These are phyloP conservation scores for Pollenia griseotomentosa DNA, from an alignment of 2,888 invertebrate species.

Conservation along the genomic window DNA sequence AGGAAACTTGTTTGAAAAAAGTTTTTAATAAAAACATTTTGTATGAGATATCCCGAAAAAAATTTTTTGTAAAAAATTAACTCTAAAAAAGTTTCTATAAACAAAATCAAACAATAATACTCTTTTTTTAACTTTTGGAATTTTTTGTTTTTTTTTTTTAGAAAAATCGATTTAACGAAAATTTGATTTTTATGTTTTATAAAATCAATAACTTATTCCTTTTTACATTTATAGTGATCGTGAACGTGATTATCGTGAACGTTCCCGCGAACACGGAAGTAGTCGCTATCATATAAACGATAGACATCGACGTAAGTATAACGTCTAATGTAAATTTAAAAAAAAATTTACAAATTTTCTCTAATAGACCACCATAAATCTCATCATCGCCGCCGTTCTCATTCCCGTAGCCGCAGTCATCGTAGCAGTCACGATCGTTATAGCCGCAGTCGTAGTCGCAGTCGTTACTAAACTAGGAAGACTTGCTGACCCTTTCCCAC, in stretches of 20 bases:
- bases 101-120: too few relatives aligned
- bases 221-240: constrained; percentile 73
- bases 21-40: too few relatives aligned
- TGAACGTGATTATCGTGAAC: constrained; percentile 80
- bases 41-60: too few relatives aligned
- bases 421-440: constrained; percentile 78
- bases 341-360: not conserved
- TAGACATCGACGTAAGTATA: constrained; percentile 79
- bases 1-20: too few relatives aligned
- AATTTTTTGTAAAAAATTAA: too few relatives aligned
- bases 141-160: too few relatives aligned
- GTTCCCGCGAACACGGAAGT: constrained; percentile 80
- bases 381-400: constrained; percentile 79
- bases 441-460: constrained; percentile 83
- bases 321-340: not conserved
- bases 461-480: constrained; percentile 79
- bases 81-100: too few relatives aligned
- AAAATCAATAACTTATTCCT: too few relatives aligned
- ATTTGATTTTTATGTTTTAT: too few relatives aligned
- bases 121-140: too few relatives aligned
- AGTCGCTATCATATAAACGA: constrained; percentile 78
- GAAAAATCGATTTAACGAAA: too few relatives aligned
- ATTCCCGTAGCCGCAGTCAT: constrained; percentile 78
- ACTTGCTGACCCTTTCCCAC: constrained; percentile 14
- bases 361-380: constrained; percentile 80